These are phyloP conservation scores for Schizothorax lantsangensis DNA, from an alignment of 2,797 vertebrate species.

Conservation along the genomic window DNA sequence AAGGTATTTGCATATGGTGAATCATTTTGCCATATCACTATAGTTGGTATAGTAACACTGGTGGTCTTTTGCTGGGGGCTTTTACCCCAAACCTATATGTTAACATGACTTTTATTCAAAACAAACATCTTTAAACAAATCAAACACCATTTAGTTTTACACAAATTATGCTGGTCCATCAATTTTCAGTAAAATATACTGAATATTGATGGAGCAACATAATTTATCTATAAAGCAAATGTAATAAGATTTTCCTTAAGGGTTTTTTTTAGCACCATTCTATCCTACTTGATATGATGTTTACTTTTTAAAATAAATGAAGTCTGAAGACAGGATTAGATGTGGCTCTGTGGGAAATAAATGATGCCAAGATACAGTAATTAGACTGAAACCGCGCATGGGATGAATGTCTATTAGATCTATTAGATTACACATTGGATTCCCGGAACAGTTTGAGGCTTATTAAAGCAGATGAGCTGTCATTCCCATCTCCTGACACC, in stretches of 20 bases:
- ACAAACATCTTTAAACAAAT: neutral
- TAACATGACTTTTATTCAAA: neutral
- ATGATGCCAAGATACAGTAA: slow-evolving; percentile 29
- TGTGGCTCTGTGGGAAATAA: slow-evolving; percentile 7
- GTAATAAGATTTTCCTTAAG: neutral
- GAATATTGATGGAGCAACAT: neutral
- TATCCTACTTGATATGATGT: neutral
- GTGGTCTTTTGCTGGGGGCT: neutral
- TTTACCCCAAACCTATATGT: neutral
- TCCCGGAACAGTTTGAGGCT: slow-evolving; percentile 26
- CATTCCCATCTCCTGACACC: slow-evolving; percentile 8
- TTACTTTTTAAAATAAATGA: neutral
- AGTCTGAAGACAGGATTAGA: neutral
- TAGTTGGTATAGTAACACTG: neutral
- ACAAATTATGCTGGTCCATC: neutral
- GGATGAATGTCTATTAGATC: slow-evolving; percentile 13
- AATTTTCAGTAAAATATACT: neutral
- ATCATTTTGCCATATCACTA: neutral
- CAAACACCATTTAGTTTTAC: neutral
- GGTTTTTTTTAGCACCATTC: neutral
- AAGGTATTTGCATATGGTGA: neutral
- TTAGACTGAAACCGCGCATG: slow-evolving; percentile 13
- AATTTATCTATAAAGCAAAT: neutral
- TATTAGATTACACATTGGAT: slow-evolving; percentile 11
- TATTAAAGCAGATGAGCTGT: slow-evolving; percentile 39